Percentiles rank a stretch among this genome's conserved stretches.
Evolutionary conservation across 2,113 vertebrate genomes (phyloP).

Genomic region (Micronycteris hirsuta): DNA sequence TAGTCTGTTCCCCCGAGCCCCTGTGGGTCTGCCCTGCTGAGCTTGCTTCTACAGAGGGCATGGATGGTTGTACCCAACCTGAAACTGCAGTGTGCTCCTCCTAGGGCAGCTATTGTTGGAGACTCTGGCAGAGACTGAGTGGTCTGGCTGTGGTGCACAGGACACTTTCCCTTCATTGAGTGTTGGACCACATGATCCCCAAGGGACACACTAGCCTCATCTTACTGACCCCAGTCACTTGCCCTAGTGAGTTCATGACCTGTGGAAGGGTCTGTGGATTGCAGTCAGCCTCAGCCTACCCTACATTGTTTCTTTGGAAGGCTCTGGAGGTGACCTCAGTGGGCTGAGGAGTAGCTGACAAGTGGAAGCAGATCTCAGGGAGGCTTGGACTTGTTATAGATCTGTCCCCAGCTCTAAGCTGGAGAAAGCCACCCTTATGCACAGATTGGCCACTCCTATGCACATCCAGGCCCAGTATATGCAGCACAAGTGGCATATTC

Average conservation of each 20-base stretch:
- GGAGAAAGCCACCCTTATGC: not conserved
- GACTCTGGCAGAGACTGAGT: not conserved
- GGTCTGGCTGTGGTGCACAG: not conserved
- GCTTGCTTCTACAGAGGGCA: not conserved
- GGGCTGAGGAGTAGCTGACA: not conserved
- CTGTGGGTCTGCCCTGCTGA: not conserved
- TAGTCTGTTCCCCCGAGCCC: not conserved
- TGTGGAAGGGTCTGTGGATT: not conserved
- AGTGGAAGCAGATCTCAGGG: not conserved
- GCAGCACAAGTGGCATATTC: not conserved
- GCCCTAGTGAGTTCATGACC: not conserved
- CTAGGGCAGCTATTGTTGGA: not conserved
- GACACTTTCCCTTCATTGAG: not conserved
- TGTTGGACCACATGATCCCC: not conserved
- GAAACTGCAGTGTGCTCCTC: not conserved
- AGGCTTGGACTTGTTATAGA: not conserved
- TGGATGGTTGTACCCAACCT: not conserved
- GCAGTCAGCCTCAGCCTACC: not conserved
- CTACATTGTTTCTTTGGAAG: not conserved
- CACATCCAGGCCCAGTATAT: not conserved
- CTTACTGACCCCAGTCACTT: not conserved
- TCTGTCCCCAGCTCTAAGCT: not conserved
- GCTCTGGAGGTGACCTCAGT: not conserved
- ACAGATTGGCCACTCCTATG: not conserved
- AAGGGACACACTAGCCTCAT: not conserved